Evolutionary conservation across 1,140 invertebrate genomes (phyloP).

Genomic region (Drosophila nigrodunni): DNA sequence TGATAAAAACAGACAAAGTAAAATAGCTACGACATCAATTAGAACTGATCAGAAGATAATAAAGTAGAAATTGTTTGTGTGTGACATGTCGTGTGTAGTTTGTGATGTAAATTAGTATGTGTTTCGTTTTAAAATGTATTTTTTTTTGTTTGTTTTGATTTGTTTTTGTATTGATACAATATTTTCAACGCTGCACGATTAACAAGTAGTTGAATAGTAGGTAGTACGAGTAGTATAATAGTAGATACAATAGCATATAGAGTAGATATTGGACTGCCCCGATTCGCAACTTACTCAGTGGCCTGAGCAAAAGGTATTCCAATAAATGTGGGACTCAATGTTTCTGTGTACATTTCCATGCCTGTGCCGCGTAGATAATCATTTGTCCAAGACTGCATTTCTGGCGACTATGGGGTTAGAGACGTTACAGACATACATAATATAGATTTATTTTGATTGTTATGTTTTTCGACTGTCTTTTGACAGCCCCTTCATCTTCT

Average conservation of each 20-base stretch:
- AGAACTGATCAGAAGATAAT: conserved; percentile 69
- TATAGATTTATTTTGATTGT: conserved; percentile 48
- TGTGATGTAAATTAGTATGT: conserved; percentile 12
- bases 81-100: conserved; percentile 23
- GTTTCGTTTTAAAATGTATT: conserved; percentile 23
- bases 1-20: conserved; percentile 52
- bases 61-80: conserved; percentile 39
- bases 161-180: conserved; percentile 50
- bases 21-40: conserved; percentile 74
- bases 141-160: conserved; percentile 31
- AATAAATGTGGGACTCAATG: conserved; percentile 97
- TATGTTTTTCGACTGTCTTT: conserved; percentile 27
- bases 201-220: conserved; percentile 75
- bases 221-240: conserved; percentile 61
- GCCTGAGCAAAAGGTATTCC: conserved; percentile 99
- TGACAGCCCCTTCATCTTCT: conserved; percentile 30
- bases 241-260: conserved; percentile 62
- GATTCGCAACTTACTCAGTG: conserved; percentile 95
- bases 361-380: conserved; percentile 99
- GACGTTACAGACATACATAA: conserved; percentile 72
- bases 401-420: conserved; percentile 90
- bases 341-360: conserved; percentile 99
- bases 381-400: conserved; percentile 98
- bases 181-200: conserved; percentile 77
- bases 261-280: conserved; percentile 71